Conservation (phyloP, 2,888 invertebrate species). For the Emmelina monodactyla region DNA sequence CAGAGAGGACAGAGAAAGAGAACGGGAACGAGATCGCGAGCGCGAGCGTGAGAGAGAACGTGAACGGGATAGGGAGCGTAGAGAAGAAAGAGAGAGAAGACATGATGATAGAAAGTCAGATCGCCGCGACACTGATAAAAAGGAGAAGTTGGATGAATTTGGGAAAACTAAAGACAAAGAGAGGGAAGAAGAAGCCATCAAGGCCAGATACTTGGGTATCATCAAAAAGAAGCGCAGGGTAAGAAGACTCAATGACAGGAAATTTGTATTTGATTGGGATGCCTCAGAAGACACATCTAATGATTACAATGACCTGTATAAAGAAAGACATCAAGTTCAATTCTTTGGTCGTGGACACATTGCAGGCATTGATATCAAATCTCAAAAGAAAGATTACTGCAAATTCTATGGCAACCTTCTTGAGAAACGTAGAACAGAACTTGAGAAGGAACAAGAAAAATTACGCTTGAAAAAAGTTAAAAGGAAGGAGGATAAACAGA, state of each 20-base stretch:
- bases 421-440: slow-evolving; percentile 93
- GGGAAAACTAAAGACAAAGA: slow-evolving; percentile 82
- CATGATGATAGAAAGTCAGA: slow-evolving; percentile 62
- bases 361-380: slow-evolving; percentile 98
- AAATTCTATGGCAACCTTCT: slow-evolving; percentile 96
- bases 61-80: slow-evolving; percentile 47
- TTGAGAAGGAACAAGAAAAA: slow-evolving; percentile 96
- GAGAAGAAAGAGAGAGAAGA: slow-evolving; percentile 58
- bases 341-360: slow-evolving; percentile 98
- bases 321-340: slow-evolving; percentile 95
- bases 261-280: slow-evolving; percentile 99
- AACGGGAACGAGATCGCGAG: slow-evolving; percentile 34
- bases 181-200: slow-evolving; percentile 93
- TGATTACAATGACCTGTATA: slow-evolving; percentile 97
- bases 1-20: slow-evolving; percentile 54
- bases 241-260: slow-evolving; percentile 93
- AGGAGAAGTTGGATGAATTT: slow-evolving; percentile 59
- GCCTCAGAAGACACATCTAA: slow-evolving; percentile 97
- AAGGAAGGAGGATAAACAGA: slow-evolving; percentile 96
- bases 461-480: slow-evolving; percentile 90
- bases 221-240: slow-evolving; percentile 93
- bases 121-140: slow-evolving; percentile 54
- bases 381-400: slow-evolving; percentile 93
- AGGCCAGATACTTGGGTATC: slow-evolving; percentile 93
- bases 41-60: slow-evolving; percentile 48